Conservation (phyloP, 1,140 invertebrate species). For the Globodera ellingtonae region DNA sequence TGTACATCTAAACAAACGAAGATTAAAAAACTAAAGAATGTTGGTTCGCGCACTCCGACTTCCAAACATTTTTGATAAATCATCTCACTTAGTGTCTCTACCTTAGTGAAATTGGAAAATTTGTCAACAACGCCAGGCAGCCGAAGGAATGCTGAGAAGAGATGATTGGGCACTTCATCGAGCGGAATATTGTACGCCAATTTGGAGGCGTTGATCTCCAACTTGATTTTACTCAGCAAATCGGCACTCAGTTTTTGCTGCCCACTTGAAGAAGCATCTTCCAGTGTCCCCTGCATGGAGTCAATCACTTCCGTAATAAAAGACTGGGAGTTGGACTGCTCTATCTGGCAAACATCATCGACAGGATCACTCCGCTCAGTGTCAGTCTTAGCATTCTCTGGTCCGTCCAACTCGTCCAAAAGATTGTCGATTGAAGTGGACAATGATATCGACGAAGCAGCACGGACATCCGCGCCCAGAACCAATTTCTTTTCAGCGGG, state of each 20-base stretch:
- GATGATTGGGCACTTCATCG: slow-evolving; percentile 26
- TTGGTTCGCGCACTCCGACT: too few relatives aligned
- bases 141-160: slow-evolving; percentile 32
- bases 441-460: neutral
- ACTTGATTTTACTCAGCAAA: slow-evolving; percentile 33
- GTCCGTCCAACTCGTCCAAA: neutral
- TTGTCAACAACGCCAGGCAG: slow-evolving; percentile 20
- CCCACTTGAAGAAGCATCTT: slow-evolving; percentile 6
- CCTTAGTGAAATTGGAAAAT: slow-evolving; percentile 31
- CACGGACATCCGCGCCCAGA: neutral
- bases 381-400: neutral
- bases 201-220: slow-evolving; percentile 41
- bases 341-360: neutral
- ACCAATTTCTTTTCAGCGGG: neutral
- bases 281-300: slow-evolving; percentile 22
- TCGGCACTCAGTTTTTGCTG: slow-evolving; percentile 15
- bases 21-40: slow-evolving; percentile 1
- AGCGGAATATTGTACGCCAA: slow-evolving; percentile 31
- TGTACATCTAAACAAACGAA: slow-evolving; percentile 12
- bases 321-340: neutral
- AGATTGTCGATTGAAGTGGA: neutral
- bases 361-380: neutral
- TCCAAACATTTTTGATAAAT: too few relatives aligned
- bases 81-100: neutral
- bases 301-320: slow-evolving; percentile 33